These are phyloP conservation scores for Sinodicranocentrus sp. DNA, from an alignment of 2,888 invertebrate genomes.

Conservation along the genomic window DNA sequence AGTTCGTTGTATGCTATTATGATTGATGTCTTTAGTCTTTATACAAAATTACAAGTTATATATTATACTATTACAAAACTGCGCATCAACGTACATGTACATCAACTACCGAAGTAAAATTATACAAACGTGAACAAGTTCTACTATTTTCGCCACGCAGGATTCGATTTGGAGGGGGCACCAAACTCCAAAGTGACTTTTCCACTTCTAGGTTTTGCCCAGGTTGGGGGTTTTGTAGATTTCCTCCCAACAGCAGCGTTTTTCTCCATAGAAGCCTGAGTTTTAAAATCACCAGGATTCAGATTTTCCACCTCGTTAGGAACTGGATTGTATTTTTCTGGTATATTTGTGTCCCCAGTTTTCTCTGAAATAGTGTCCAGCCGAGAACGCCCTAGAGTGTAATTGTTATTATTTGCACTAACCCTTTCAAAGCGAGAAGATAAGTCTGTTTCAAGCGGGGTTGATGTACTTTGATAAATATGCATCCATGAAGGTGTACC, in stretches of 20 bases:
- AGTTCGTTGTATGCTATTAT: too few relatives aligned
- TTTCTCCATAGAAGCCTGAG: too few relatives aligned
- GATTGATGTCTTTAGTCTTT: too few relatives aligned
- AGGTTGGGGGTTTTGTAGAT: constrained; percentile 69
- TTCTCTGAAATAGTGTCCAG: constrained; percentile 63
- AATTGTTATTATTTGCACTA: constrained; percentile 54
- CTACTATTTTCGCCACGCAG: constrained; percentile 40
- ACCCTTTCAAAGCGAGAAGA: constrained; percentile 73
- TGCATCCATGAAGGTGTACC: constrained; percentile 76
- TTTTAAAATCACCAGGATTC: constrained; percentile 10
- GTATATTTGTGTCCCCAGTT: constrained; percentile 29
- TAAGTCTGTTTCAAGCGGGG: constrained; percentile 71
- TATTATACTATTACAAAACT: too few relatives aligned
- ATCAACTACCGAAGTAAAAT: neutral
- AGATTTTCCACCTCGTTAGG: constrained; percentile 43
- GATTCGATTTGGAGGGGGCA: constrained; percentile 29
- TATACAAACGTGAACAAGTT: constrained; percentile 5
- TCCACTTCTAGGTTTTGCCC: constrained; percentile 68
- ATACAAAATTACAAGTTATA: too few relatives aligned
- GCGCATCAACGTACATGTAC: too few relatives aligned
- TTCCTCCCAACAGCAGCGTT: neutral
- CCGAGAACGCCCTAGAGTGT: constrained; percentile 44
- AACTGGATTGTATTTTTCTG: neutral
- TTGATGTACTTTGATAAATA: constrained; percentile 74
- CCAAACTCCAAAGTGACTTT: constrained; percentile 62